Conservation (phyloP, 1,140 invertebrate genomes). For the Mactra quadrangularis region DNA sequence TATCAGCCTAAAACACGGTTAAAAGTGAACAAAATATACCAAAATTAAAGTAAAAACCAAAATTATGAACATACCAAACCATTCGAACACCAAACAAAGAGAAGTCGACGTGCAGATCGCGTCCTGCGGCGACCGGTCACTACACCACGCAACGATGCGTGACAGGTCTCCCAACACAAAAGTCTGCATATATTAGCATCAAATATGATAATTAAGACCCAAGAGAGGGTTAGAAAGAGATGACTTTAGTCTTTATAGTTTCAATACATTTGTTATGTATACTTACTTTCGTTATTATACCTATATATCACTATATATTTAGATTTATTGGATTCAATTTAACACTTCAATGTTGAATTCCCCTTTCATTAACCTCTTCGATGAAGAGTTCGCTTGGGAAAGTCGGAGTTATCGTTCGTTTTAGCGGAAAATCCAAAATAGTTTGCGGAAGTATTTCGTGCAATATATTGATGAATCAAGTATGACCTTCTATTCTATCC, state of each 20-base stretch:
- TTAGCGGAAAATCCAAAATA: conserved; percentile 15
- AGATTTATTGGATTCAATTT: conserved; percentile 36
- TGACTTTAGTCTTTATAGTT: neutral
- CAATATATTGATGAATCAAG: no score
- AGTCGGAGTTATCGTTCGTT: conserved; percentile 12
- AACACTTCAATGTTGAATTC: conserved; percentile 37
- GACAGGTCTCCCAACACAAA: conserved; percentile 37
- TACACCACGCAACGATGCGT: conserved; percentile 38
- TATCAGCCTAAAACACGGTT: neutral
- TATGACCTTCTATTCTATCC: no score
- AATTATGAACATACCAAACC: neutral
- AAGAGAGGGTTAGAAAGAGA: neutral
- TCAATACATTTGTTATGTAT: neutral
- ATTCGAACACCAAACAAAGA: conserved; percentile 18
- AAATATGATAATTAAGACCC: conserved; percentile 14
- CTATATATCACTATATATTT: conserved; percentile 1
- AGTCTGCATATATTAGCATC: conserved; percentile 46
- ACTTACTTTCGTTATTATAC: conserved; percentile 1
- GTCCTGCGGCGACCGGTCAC: conserved; percentile 42
- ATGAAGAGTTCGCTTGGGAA: conserved; percentile 25
- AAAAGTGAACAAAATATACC: neutral
- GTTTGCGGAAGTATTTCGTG: no score
- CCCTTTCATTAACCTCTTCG: conserved; percentile 22
- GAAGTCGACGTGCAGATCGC: conserved; percentile 21
- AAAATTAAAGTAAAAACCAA: neutral